Conservation (phyloP, 64 coral and sea anemone genomes). For the Montipora cactus region DNA sequence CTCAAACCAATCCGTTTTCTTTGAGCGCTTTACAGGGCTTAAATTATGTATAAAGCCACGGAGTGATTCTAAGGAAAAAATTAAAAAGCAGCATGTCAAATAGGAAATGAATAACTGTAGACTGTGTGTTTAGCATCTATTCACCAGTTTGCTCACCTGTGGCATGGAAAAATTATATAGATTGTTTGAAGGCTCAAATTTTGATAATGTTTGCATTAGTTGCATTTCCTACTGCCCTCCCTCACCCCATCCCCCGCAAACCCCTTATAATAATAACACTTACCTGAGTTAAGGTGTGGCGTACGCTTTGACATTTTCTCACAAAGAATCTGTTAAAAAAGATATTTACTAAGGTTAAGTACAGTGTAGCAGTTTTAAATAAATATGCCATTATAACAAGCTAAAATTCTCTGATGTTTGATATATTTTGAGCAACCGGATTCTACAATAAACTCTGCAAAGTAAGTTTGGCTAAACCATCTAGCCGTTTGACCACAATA, state of each 20-base stretch:
- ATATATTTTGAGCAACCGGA: not conserved
- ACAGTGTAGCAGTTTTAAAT: conserved; percentile 26
- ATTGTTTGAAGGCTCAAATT: not conserved
- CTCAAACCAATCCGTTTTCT: conserved; percentile 59
- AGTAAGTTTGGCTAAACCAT: conserved; percentile 24
- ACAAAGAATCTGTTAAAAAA: conserved; percentile 18
- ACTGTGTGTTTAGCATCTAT: conserved; percentile 28
- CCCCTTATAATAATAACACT: conserved; percentile 17
- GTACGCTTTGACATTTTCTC: conserved; percentile 31
- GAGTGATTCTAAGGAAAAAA: conserved; percentile 23
- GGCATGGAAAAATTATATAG: not conserved
- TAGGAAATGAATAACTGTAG: not conserved
- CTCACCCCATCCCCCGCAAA: not conserved
- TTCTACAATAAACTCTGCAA: conserved; percentile 5
- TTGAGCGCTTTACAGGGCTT: conserved; percentile 47
- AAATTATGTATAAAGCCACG: conserved; percentile 60
- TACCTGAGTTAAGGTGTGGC: conserved; percentile 24
- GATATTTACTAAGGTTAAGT: not conserved
- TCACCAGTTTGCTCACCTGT: not conserved
- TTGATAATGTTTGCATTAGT: not conserved
- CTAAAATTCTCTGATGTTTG: not conserved
- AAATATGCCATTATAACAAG: not conserved
- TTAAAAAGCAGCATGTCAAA: not conserved
- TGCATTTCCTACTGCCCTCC: not conserved
- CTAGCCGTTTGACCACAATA: conserved; percentile 1